A percentile compares a stretch with the other conserved stretches of the same genome.
phyloP scores from a whole-genome alignment of 2,113 vertebrate genomes.

The Neodon shergylaensis region DNA sequence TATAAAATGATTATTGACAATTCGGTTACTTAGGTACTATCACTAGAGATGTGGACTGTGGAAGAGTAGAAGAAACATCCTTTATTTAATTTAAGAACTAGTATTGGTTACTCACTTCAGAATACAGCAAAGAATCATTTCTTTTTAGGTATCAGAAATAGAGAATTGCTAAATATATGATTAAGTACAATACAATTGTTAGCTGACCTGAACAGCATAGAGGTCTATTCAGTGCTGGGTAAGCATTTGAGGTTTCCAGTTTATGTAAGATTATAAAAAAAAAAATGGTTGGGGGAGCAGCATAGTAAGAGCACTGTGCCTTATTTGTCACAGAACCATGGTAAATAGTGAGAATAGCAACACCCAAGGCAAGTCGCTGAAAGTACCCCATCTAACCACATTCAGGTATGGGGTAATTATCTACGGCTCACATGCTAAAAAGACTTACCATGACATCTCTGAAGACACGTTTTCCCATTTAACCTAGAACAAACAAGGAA shows the following conservation, averaged over 20 bases:
- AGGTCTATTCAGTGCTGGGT: not conserved
- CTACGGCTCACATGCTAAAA: not conserved
- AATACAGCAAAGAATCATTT: not conserved
- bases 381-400: not conserved
- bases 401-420: not conserved
- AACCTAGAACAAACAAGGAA: constrained; percentile 46
- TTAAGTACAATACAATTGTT: not conserved
- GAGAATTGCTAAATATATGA: not conserved
- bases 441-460: not conserved
- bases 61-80: not conserved
- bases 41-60: not conserved
- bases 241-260: not conserved
- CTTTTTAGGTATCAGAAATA: not conserved
- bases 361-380: not conserved
- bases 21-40: not conserved
- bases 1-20: not conserved
- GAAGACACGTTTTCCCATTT: not conserved
- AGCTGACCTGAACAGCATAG: not conserved
- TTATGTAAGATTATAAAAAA: not conserved
- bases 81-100: not conserved
- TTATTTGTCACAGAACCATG: not conserved
- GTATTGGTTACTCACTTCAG: not conserved
- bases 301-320: not conserved
- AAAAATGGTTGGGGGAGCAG: not conserved
- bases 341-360: not conserved